Evolutionary conservation across 2,797 vertebrate genomes (phyloP).

Genomic region (Philypnodon macrostomus): DNA sequence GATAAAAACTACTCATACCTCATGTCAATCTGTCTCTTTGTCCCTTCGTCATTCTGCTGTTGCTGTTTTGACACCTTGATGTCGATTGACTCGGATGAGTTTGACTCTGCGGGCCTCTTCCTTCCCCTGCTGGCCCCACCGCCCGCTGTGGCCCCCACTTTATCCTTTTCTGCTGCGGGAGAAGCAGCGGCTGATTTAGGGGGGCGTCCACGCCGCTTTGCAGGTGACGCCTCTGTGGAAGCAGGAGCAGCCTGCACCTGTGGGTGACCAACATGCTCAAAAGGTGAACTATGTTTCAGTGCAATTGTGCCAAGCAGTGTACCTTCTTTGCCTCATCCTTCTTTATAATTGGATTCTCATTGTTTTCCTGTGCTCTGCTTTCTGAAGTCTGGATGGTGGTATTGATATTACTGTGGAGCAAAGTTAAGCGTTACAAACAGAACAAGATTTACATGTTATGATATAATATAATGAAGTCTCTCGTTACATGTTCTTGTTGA

Average conservation of each 20-base stretch:
- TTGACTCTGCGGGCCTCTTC: constrained; percentile 86
- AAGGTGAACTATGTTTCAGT: background rate
- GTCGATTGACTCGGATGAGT: constrained; percentile 83
- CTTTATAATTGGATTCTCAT: constrained; percentile 93
- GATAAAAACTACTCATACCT: constrained; percentile 73
- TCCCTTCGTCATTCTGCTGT: constrained; percentile 86
- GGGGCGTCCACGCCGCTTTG: constrained; percentile 91
- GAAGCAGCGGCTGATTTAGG: constrained; percentile 79
- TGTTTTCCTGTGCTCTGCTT: constrained; percentile 91
- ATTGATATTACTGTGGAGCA: constrained; percentile 81
- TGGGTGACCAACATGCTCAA: constrained; percentile 5
- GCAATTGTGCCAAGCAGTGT: background rate
- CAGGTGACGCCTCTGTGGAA: constrained; percentile 76
- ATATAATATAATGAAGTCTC: background rate
- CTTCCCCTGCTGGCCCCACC: constrained; percentile 84
- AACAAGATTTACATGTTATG: background rate
- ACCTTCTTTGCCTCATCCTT: constrained; percentile 81
- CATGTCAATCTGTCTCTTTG: constrained; percentile 96
- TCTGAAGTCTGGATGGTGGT: constrained; percentile 83
- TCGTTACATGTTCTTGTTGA: constrained; percentile 87
- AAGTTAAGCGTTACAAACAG: constrained; percentile 2
- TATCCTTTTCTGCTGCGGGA: constrained; percentile 65
- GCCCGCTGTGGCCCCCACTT: constrained; percentile 77
- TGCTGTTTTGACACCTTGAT: constrained; percentile 96
- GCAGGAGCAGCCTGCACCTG: constrained; percentile 83